Base-by-base conservation (phyloP, 2,888 invertebrate genomes). In the Malthinus seriepunctatus region DNA sequence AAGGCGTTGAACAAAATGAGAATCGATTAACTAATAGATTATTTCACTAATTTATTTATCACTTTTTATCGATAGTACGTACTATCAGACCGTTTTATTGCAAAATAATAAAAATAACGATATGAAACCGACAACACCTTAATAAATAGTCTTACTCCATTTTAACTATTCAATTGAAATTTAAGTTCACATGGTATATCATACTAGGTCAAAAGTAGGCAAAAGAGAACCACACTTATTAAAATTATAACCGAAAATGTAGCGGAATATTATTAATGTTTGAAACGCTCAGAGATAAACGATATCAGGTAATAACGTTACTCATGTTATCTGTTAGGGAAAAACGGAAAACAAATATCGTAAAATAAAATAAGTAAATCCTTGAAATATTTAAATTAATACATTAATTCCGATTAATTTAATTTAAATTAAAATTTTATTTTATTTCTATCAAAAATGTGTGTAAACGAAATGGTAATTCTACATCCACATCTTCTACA, bases 281-380 rank as follows among this genome's bases (percentile, higher is more conserved):
- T 15, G 14, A 39, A 39, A 39, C 11, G 39, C 39, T 32, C 50
- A 46, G 44, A 12, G 15, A 53, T 53, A 31, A 48, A 53, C 52
- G 34, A 57, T 23, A 23, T 45, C 47, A 51, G 51, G 51, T 57
- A 51, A 52, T 32, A 9, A 35, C 47, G 47, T 47, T 49, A 14
- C 42, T 48, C 37, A 34, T 31, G 44, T 33, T 48, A 52, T 52
- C 49, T 38, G 42, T 44, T 47, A 44, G 39, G 23, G 23, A 23
- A 23, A 23, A 3, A 23, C 3, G 23, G 52, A 57, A 51, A 56
- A 44, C 48, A 39, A 51, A 57, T 58, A 58, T 12, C 12, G 11
- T 49, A 52, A 52, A 52, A 52, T 31, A 34, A 9, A 45, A 52
- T 52, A 52, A 34, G 10, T 9, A 15, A 14, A 42, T 42, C 39